Conservation (phyloP, 2,888 invertebrate species). For the Adelphocoris suturalis region DNA sequence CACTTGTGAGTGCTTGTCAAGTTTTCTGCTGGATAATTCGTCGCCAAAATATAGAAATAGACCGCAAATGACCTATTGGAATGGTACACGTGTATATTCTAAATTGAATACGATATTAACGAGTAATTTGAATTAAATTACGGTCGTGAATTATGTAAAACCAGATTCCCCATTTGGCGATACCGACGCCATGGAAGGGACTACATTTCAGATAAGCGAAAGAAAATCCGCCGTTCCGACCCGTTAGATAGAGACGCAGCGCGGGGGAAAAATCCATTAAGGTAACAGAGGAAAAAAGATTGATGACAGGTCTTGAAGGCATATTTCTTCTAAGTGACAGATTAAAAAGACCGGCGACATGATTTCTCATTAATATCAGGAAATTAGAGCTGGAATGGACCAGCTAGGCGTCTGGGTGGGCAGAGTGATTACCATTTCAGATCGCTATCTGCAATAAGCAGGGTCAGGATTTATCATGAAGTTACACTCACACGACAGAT, state of each 20-base stretch:
- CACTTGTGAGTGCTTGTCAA: too few species aligned
- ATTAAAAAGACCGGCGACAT: constrained; percentile 57
- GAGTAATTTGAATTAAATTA: neutral
- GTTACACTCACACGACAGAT: neutral
- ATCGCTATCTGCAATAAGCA: neutral
- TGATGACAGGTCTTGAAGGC: constrained; percentile 46
- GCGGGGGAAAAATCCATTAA: constrained; percentile 46
- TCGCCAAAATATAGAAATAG: too few species aligned
- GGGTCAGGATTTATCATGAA: neutral
- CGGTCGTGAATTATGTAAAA: neutral
- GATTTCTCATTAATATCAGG: constrained; percentile 59
- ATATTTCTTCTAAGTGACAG: constrained; percentile 47
- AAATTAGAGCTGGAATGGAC: constrained; percentile 48
- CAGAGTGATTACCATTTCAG: constrained; percentile 24
- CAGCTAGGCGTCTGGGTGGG: neutral
- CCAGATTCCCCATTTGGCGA: neutral
- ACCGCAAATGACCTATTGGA: too few species aligned
- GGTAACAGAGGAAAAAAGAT: constrained; percentile 45
- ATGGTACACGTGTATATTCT: too few species aligned
- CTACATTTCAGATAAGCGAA: constrained; percentile 9
- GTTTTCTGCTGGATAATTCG: too few species aligned
- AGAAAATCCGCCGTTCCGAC: constrained; percentile 8
- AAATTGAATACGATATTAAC: neutral
- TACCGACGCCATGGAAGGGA: neutral
- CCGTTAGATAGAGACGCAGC: neutral